These are phyloP conservation scores for Pseudomyrmex cubaensis DNA, from an alignment of 1,140 invertebrate genomes.

Conservation along the genomic window DNA sequence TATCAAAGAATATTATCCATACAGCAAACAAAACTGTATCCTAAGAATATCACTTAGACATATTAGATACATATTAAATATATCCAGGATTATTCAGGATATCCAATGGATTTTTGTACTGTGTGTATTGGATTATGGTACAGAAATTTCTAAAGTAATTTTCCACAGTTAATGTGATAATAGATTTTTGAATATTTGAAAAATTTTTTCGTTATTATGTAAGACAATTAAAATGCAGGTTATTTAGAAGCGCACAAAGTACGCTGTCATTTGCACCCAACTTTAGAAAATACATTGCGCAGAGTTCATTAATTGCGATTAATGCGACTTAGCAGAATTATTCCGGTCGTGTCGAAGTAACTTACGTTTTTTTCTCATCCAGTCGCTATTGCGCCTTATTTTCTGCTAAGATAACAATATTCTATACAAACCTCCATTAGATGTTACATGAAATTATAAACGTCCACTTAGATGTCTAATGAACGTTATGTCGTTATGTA, in stretches of 20 bases:
- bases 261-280: slow-evolving; percentile 1
- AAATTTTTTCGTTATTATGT: background rate
- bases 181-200: background rate
- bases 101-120: too few relatives aligned
- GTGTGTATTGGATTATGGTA: too few relatives aligned
- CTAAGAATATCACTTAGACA: too few relatives aligned
- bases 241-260: background rate
- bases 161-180: background rate
- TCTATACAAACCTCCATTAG: too few relatives aligned
- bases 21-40: too few relatives aligned
- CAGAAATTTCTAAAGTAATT: too few relatives aligned
- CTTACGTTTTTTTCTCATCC: background rate
- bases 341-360: slow-evolving; percentile 13
- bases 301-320: slow-evolving; percentile 18
- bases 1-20: too few relatives aligned
- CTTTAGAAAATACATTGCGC: slow-evolving; percentile 15
- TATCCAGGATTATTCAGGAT: too few relatives aligned
- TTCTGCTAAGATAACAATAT: slow-evolving; percentile 31
- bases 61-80: too few relatives aligned
- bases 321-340: background rate
- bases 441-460: too few relatives aligned
- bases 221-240: background rate
- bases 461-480: too few relatives aligned
- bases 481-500: too few relatives aligned
- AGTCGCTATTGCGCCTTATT: slow-evolving; percentile 32